These are phyloP conservation scores for Pegoplata infirma DNA, from an alignment of 2,888 invertebrate species.

Conservation along the genomic window DNA sequence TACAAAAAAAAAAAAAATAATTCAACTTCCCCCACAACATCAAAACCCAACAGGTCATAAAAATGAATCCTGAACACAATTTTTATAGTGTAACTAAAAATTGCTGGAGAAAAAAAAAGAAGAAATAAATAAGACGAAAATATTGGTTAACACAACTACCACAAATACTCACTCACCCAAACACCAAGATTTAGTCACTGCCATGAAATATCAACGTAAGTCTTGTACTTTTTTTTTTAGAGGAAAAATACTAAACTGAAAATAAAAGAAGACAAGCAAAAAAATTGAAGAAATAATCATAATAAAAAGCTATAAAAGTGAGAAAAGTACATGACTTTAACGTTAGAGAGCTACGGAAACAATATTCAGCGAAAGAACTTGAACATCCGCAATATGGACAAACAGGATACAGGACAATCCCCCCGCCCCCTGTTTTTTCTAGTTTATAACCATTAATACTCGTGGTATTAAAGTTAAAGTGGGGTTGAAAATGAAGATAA, in stretches of 20 bases:
- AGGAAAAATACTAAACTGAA: neutral
- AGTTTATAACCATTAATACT: neutral
- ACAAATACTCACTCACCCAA: slow-evolving; percentile 6
- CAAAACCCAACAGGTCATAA: no score
- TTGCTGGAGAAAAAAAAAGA: neutral
- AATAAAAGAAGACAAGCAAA: no score
- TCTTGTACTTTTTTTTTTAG: no score
- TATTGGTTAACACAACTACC: slow-evolving; percentile 24
- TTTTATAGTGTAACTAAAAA: slow-evolving; percentile 3
- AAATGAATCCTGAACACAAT: neutral
- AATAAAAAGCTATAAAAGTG: slow-evolving; percentile 9
- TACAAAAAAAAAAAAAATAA: neutral
- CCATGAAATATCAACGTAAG: neutral
- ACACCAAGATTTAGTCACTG: neutral
- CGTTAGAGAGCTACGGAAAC: neutral
- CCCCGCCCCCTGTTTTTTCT: no score
- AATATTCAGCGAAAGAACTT: neutral
- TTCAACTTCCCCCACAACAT: no score
- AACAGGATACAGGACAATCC: neutral
- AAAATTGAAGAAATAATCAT: neutral
- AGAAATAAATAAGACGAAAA: no score
- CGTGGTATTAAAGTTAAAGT: neutral
- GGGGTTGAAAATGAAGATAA: neutral
- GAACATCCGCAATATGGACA: neutral
- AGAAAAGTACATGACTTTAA: slow-evolving; percentile 24